Conservation (phyloP, 2,888 invertebrate genomes). For the Zootermopsis nevadensis region DNA sequence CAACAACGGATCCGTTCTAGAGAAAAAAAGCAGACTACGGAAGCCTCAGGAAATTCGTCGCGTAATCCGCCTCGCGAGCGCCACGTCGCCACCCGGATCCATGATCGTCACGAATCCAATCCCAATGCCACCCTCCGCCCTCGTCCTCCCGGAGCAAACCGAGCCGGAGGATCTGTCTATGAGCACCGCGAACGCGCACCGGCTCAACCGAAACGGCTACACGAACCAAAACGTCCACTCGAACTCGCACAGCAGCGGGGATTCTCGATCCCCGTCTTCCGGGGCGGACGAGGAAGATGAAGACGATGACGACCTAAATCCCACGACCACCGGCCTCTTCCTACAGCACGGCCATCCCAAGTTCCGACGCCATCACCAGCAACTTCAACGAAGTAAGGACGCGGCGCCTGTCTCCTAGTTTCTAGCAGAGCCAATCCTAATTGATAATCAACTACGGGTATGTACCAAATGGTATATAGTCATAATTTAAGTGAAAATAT, state of each 20-base stretch:
- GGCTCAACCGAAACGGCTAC: constrained; percentile 5
- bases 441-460: constrained; percentile 51
- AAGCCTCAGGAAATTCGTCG: constrained; percentile 66
- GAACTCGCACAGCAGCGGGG: constrained; percentile 65
- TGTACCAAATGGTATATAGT: constrained; percentile 52
- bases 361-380: constrained; percentile 46
- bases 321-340: constrained; percentile 66
- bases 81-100: constrained; percentile 53
- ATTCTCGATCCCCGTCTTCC: constrained; percentile 65
- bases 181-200: constrained; percentile 54
- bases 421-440: constrained; percentile 17
- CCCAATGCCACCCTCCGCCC: constrained; percentile 65
- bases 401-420: constrained; percentile 49
- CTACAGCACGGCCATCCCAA: constrained; percentile 61
- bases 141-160: constrained; percentile 80
- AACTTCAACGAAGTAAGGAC: constrained; percentile 44
- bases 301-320: constrained; percentile 67
- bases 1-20: constrained; percentile 56
- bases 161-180: constrained; percentile 92
- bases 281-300: constrained; percentile 66
- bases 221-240: constrained; percentile 54
- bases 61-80: constrained; percentile 62
- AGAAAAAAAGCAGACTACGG: constrained; percentile 49
- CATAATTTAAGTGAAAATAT: constrained; percentile 45
- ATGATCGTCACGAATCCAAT: constrained; percentile 63